These are phyloP conservation scores for Mesitornis unicolor DNA, from an alignment of 2,113 vertebrate species.

Conservation along the genomic window DNA sequence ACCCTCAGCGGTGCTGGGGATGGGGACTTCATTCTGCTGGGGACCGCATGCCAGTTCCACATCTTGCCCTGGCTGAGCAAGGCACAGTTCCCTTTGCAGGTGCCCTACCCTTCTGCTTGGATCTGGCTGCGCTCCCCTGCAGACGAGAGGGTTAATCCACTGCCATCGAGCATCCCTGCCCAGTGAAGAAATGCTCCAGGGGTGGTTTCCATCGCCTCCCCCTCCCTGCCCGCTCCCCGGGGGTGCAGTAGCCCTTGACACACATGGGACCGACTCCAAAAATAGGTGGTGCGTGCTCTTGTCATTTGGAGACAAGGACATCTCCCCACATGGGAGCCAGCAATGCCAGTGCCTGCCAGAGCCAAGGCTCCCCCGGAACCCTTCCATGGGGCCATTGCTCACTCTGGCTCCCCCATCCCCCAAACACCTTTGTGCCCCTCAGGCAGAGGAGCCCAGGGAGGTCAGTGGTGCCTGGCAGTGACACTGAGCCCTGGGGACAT, in stretches of 20 bases:
- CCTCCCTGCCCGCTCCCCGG: background rate
- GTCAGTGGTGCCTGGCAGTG: background rate
- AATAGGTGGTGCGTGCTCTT: constrained; percentile 59
- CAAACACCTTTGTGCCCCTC: background rate
- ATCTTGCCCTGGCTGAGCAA: background rate
- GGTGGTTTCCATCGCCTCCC: background rate
- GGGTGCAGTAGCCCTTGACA: background rate
- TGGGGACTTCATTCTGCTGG: background rate
- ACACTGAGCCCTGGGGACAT: background rate
- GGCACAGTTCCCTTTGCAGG: background rate
- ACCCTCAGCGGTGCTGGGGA: background rate
- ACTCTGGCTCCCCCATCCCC: background rate
- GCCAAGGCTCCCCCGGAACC: background rate
- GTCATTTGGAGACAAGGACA: constrained; percentile 23
- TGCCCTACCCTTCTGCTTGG: fast-evolving
- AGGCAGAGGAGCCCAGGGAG: background rate
- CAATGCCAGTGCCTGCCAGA: background rate
- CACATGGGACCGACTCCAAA: background rate
- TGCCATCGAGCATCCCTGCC: background rate
- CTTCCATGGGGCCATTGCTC: background rate
- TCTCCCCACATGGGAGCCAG: background rate
- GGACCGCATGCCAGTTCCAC: background rate
- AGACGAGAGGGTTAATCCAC: background rate
- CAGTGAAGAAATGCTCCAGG: background rate
- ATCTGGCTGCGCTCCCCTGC: background rate